phyloP scores from a whole-genome alignment of 2,113 vertebrate species.

The Plecotus auritus region DNA sequence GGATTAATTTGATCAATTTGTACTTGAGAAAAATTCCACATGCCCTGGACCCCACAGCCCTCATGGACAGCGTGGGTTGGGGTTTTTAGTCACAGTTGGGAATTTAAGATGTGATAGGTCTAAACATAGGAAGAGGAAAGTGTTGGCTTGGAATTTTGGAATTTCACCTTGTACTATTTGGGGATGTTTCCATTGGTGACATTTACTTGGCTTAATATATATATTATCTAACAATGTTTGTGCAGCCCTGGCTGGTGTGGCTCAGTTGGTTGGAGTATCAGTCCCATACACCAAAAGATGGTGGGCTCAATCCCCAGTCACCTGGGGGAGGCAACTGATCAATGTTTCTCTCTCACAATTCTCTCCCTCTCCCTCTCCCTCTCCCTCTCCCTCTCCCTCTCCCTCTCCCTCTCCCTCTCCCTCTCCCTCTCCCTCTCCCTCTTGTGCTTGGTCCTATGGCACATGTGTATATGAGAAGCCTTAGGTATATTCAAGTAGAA shows the following conservation, averaged over 20 bases:
- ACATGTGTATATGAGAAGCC: not conserved
- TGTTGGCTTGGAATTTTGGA: not conserved
- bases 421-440: too few relatives aligned
- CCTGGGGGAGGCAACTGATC: too few relatives aligned
- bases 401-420: too few relatives aligned
- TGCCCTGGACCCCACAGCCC: not conserved
- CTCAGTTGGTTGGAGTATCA: too few relatives aligned
- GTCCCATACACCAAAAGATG: too few relatives aligned
- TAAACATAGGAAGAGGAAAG: not conserved
- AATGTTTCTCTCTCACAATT: too few relatives aligned
- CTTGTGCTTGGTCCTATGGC: not conserved
- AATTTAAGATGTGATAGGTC: not conserved
- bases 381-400: too few relatives aligned
- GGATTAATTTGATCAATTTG: not conserved
- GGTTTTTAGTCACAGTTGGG: not conserved
- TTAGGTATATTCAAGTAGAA: not conserved
- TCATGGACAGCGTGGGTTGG: not conserved
- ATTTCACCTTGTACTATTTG: not conserved
- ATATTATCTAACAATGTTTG: not conserved
- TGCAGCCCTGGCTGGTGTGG: too few relatives aligned
- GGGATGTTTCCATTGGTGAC: not conserved
- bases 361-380: too few relatives aligned
- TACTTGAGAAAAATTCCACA: not conserved
- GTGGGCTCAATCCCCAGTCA: too few relatives aligned
- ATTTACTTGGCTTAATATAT: not conserved